Evolutionary conservation across 2,113 vertebrate genomes (phyloP), one percentile per base, ranked within the genome.

Genomic region (Nematolebias whitei): DNA sequence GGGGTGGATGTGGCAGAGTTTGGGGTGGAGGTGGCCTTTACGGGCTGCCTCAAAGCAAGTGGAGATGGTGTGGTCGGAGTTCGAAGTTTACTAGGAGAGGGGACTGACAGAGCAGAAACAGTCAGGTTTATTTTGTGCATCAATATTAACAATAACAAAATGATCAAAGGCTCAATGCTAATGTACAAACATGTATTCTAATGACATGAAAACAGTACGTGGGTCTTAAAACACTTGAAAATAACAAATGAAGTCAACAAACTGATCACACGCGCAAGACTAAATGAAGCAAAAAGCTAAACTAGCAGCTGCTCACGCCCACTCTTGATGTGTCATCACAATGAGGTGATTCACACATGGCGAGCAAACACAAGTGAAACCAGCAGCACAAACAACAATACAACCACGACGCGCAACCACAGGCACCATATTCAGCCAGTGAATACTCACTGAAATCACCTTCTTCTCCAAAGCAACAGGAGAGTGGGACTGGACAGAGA

Each of bases 51-150:
- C 38, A 99, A 90, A 51, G 97, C 93, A 66, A 99, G 85, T 1
- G 98, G 98, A 51, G 98, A 99, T 0, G 96, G 96, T 2, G 95
- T 93, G 49, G 89, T 92, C 1, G 98, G 97, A 6, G 95, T 94
- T 43, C 98, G 93, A 83, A 99, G 94, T 63, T 99, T 99, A 88
- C 96, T 96, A 58, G 96, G 95, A 85, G 97, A 95, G 44, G 96
- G 97, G 84, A 99, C 98, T 99, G 91, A 8, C 68, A 80, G 63
- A 68, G 71, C 70, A 85, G 65, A 77, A 75, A 50, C 58, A 72
- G 63, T 60, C n/a, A 71, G 68, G 19, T 26, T 10, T 1, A 11
- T 61, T 64, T 69, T 2, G 45, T 11, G 57, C 19, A 18, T 59
- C 10, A 16, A 18, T n/a, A 50, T 43, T 58, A 56, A 71, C 3